Base-by-base conservation (phyloP, 2,113 vertebrate genomes). In the Tylochromis polylepis region DNA sequence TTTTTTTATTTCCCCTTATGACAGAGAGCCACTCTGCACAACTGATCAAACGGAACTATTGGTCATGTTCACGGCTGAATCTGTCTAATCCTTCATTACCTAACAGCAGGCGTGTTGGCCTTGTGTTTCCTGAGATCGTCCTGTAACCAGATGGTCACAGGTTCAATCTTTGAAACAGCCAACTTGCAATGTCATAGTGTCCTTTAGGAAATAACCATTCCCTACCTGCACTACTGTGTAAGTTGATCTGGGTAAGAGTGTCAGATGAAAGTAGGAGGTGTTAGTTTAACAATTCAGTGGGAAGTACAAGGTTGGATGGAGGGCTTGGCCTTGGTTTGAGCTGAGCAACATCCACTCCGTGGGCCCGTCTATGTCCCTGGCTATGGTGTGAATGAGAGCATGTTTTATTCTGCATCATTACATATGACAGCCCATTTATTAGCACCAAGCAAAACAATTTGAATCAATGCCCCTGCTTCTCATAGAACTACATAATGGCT, bases 71-170 rank as follows among this genome's bases (percentile, higher is more conserved):
- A n/a, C n/a, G 9, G 60, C 77, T 70, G 49, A 79, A 65, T 89
- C 34, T n/a, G 31, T 87, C 78, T 75, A 82, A 88, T 89, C 85
- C 88, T 86, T 16, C 89, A 91, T 93, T 92, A 92, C 53, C 90
- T 79, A 90, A 89, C 93, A 93, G 93, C 91, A 88, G 93, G 93
- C 4, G 46, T 41, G 65, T 85, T 85, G 91, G 90, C 88, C 82
- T 88, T 51, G 87, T 29, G 58, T 83, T 90, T 87, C 85, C 82
- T 78, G 86, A 55, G 53, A 86, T 43, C 51, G 87, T 88, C 85
- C 85, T 80, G 75, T 14, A 83, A 92, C 90, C 93, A 94, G 93
- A 94, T 94, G 92, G 94, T 86, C 90, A 67, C 92, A 65, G 91
- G 91, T 92, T 92, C 81, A 87, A 81, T 24, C 29, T 85, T 81